Percentiles rank a stretch among this genome's conserved stretches.
Evolutionary conservation across 2,113 vertebrate species (phyloP).

Genomic region (Procavia capensis): DNA sequence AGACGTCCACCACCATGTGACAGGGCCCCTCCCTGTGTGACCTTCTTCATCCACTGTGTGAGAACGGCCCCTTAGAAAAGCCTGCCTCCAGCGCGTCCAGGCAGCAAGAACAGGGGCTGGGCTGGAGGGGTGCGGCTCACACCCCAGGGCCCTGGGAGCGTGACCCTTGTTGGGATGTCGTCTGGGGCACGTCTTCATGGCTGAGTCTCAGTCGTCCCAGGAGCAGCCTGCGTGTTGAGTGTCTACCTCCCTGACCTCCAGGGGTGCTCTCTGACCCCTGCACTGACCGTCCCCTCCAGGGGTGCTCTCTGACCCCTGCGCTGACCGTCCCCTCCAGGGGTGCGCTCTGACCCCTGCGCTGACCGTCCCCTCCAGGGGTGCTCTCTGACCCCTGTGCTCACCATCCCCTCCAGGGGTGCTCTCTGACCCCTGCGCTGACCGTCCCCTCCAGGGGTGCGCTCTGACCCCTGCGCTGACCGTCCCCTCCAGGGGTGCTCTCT

Average conservation of each 20-base stretch:
- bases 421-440: background rate
- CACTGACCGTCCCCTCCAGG: too few relatives aligned
- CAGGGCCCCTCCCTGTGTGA: rapidly evolving
- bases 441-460: rapidly evolving
- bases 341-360: background rate
- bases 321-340: rapidly evolving
- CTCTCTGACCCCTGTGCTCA: background rate
- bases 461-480: too few relatives aligned
- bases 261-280: rapidly evolving
- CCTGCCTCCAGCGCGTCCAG: rapidly evolving
- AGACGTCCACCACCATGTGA: background rate
- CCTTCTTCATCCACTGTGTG: rapidly evolving
- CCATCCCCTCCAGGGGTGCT: rapidly evolving
- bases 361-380: rapidly evolving
- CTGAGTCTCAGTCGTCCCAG: rapidly evolving
- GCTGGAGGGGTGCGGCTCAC: background rate
- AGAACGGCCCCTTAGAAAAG: rapidly evolving
- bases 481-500: rapidly evolving
- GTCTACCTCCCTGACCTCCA: rapidly evolving
- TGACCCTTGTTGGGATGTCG: too few relatives aligned
- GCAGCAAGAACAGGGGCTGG: background rate
- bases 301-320: background rate
- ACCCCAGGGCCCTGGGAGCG: rapidly evolving
- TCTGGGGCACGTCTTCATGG: rapidly evolving
- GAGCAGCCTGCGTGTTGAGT: rapidly evolving